These are phyloP conservation scores for Chaetophractus vellerosus DNA, from an alignment of 2,797 vertebrate species.

Conservation along the genomic window DNA sequence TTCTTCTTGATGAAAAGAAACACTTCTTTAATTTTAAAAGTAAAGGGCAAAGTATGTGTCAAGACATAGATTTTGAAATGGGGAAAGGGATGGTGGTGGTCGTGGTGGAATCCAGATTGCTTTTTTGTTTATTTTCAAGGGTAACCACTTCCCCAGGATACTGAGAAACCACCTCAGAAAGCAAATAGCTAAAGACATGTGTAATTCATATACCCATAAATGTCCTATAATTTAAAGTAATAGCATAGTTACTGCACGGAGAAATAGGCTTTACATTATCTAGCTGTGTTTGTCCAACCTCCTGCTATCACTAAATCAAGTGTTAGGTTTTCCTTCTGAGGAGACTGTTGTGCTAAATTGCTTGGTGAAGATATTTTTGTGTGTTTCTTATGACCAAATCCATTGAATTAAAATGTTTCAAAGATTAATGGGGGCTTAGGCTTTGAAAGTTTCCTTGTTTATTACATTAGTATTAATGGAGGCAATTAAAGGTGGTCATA, in stretches of 20 bases:
- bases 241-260: neutral
- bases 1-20: slow-evolving; percentile 27
- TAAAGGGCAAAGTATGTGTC: slow-evolving; percentile 8
- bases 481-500: slow-evolving; percentile 88
- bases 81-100: too few species aligned
- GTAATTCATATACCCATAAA: slow-evolving; percentile 22
- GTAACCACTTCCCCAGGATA: slow-evolving; percentile 1
- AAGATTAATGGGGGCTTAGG: slow-evolving; percentile 84
- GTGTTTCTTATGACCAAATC: slow-evolving; percentile 80
- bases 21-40: slow-evolving; percentile 52
- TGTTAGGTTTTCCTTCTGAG: slow-evolving; percentile 61
- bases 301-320: slow-evolving; percentile 43
- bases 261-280: neutral
- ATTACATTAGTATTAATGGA: slow-evolving; percentile 88
- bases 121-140: slow-evolving; percentile 55
- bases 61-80: slow-evolving; percentile 53
- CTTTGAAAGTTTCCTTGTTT: slow-evolving; percentile 87
- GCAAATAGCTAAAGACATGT: slow-evolving; percentile 30
- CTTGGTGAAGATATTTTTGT: slow-evolving; percentile 57
- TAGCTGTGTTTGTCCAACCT: neutral
- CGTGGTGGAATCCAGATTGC: neutral
- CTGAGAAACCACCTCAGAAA: slow-evolving; percentile 55
- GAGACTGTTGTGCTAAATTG: slow-evolving; percentile 21
- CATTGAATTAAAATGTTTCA: slow-evolving; percentile 68
- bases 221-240: slow-evolving; percentile 52